Evolutionary conservation across 2,888 invertebrate species (phyloP).

Genomic region (Xanthia togata): DNA sequence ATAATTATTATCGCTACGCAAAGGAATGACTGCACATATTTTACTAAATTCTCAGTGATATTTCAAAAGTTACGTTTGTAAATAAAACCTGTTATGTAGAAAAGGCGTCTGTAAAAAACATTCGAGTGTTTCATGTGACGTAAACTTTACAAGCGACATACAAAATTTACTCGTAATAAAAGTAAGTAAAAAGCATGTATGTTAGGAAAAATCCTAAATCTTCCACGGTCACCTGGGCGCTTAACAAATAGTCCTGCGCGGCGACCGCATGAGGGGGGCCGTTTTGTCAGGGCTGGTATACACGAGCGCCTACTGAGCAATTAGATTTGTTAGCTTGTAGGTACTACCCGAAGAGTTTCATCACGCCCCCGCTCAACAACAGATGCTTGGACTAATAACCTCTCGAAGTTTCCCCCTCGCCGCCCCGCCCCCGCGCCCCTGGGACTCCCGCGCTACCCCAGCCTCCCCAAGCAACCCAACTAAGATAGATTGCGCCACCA

Average conservation of each 20-base stretch:
- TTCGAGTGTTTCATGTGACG: constrained; percentile 54
- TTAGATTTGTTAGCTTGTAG: constrained; percentile 90
- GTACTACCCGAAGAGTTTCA: constrained; percentile 88
- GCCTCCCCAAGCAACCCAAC: constrained; percentile 91
- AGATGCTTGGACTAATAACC: constrained; percentile 91
- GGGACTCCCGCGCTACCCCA: constrained; percentile 81
- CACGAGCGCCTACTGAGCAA: constrained; percentile 89
- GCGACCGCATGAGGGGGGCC: constrained; percentile 84
- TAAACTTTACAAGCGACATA: constrained; percentile 54
- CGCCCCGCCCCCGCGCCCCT: constrained; percentile 79
- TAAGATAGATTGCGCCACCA: constrained; percentile 97
- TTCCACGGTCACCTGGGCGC: constrained; percentile 83
- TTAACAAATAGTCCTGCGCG: constrained; percentile 83
- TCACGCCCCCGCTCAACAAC: constrained; percentile 91
- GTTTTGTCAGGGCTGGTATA: constrained; percentile 85
- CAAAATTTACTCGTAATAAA: constrained; percentile 61
- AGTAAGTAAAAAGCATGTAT: constrained; percentile 59
- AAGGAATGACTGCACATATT: constrained; percentile 60
- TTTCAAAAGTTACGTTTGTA: constrained; percentile 51
- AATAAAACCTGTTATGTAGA: constrained; percentile 59
- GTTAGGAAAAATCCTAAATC: constrained; percentile 67
- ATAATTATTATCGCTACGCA: constrained; percentile 57
- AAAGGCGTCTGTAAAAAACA: constrained; percentile 51
- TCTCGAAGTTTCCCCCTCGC: constrained; percentile 90
- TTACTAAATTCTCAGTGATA: constrained; percentile 48